Conservation (phyloP, 2,888 invertebrate species). For the Arrhopalites spinosus region DNA sequence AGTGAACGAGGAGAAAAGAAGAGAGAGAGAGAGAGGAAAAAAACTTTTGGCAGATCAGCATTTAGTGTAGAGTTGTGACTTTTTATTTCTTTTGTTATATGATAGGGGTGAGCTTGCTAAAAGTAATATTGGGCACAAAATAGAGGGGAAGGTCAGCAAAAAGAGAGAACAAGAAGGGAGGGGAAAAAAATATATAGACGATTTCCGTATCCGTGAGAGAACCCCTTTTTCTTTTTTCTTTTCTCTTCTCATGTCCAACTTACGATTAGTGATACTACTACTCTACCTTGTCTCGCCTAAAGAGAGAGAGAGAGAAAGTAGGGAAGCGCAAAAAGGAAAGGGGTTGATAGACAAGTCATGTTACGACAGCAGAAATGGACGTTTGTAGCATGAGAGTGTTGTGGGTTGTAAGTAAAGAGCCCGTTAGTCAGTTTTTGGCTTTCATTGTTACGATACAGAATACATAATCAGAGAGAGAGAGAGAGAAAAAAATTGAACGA, state of each 20-base stretch:
- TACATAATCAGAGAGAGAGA: too few species aligned
- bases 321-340: neutral
- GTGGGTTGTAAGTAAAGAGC: neutral
- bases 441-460: too few species aligned
- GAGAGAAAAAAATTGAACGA: neutral
- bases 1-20: neutral
- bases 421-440: too few species aligned
- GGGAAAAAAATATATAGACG: neutral
- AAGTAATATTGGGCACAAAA: slow-evolving; percentile 11
- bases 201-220: slow-evolving; percentile 19
- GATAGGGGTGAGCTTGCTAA: slow-evolving; percentile 3
- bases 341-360: slow-evolving; percentile 2
- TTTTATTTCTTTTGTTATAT: slow-evolving; percentile 14
- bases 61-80: slow-evolving; percentile 9
- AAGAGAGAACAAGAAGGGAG: too few species aligned
- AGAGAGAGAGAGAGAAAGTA: neutral
- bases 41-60: slow-evolving; percentile 29
- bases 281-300: too few species aligned
- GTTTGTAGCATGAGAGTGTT: neutral
- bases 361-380: slow-evolving; percentile 8
- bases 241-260: neutral
- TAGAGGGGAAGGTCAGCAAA: slow-evolving; percentile 19
- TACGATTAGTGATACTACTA: neutral
- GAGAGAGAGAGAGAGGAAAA: neutral
- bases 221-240: neutral